These are phyloP conservation scores for Euplexia lucipara DNA, from an alignment of 2,888 invertebrate genomes.

Conservation along the genomic window DNA sequence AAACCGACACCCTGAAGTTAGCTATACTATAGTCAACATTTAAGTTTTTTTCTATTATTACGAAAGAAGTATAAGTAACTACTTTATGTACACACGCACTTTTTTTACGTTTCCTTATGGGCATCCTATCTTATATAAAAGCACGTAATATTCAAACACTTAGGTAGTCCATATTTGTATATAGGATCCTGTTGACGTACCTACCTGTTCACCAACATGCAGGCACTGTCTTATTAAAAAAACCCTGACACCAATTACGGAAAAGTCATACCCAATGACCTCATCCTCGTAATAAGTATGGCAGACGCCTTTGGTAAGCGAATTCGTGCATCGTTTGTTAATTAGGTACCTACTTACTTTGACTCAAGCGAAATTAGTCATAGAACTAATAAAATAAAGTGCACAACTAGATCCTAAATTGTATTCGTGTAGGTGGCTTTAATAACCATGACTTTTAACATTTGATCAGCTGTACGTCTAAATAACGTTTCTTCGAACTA, in stretches of 20 bases:
- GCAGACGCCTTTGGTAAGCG: conserved; percentile 59
- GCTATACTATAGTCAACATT: background rate
- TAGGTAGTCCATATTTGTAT: conserved; percentile 8
- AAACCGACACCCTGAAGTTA: no score
- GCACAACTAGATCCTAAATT: conserved; percentile 3
- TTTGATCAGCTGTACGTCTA: conserved; percentile 4
- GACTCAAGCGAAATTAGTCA: conserved; percentile 30
- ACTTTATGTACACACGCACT: no score
- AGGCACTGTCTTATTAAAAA: conserved; percentile 56
- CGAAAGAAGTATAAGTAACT: no score
- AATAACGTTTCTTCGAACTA: background rate
- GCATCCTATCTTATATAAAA: background rate
- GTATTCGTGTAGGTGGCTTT: background rate
- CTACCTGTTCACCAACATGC: conserved; percentile 5
- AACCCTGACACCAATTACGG: conserved; percentile 78
- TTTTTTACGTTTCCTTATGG: background rate
- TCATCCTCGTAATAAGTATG: conserved; percentile 80
- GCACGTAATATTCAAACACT: background rate
- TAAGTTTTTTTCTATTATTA: background rate
- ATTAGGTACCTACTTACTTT: no score
- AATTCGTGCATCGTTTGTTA: conserved; percentile 66
- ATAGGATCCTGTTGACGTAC: conserved; percentile 19
- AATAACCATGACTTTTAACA: conserved; percentile 1
- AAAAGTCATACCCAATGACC: conserved; percentile 74
- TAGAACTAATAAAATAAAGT: conserved; percentile 20